phyloP scores from a whole-genome alignment of 2,797 vertebrate species.

The Coccyzus lansbergi region DNA sequence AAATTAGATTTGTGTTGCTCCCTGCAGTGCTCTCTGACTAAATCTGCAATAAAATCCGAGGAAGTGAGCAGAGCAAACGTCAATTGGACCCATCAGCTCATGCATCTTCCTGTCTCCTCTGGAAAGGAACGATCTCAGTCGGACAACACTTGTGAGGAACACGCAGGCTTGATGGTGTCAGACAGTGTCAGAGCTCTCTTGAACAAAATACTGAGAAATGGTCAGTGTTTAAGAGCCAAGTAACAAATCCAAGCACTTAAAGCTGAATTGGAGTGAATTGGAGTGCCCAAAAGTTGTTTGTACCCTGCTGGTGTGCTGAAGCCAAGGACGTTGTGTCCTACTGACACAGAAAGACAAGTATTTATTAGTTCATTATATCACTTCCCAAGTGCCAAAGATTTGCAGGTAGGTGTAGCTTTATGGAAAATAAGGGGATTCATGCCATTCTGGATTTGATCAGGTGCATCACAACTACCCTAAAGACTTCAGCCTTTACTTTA shows the following conservation, averaged over 20 bases:
- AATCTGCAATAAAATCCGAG: not conserved
- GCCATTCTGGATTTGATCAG: not conserved
- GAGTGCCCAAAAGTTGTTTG: not conserved
- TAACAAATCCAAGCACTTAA: not conserved
- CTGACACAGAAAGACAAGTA: not conserved
- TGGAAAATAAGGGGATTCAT: not conserved
- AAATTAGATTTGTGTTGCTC: not conserved
- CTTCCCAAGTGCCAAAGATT: not conserved
- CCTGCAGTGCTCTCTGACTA: not conserved
- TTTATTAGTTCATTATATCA: not conserved
- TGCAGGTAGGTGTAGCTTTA: not conserved
- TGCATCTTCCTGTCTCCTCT: not conserved
- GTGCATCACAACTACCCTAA: not conserved
- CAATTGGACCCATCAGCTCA: not conserved
- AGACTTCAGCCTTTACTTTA: not conserved
- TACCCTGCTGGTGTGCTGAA: not conserved
- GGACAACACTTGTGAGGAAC: not conserved
- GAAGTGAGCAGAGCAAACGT: fast-evolving
- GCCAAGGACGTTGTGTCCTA: not conserved
- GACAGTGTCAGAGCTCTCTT: not conserved
- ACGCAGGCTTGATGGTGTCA: not conserved
- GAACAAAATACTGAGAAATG: not conserved
- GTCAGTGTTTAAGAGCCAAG: not conserved
- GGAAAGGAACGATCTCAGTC: not conserved
- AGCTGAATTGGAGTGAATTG: not conserved